Percentiles rank a stretch among this genome's conserved stretches.
Conservation (phyloP, 1,140 invertebrate species). For the Lucilia cuprina region DNA sequence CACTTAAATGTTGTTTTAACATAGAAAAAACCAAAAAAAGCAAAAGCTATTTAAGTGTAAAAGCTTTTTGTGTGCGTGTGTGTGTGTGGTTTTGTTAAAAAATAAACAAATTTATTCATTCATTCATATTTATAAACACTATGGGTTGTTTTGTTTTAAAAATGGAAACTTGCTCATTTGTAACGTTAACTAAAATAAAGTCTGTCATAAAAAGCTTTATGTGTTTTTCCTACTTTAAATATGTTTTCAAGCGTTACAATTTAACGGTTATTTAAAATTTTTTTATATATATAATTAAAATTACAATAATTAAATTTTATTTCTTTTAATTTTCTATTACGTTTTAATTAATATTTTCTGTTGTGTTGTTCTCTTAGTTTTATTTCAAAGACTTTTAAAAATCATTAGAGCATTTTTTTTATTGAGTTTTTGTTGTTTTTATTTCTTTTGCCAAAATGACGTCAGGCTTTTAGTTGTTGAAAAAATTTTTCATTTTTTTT, state of each 20-base stretch:
- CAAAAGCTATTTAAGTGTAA: too few species aligned
- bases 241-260: background rate
- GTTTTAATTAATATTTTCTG: background rate
- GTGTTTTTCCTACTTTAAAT: background rate
- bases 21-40: too few species aligned
- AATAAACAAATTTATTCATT: too few species aligned
- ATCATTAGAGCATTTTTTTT: background rate
- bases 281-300: background rate
- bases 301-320: background rate
- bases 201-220: too few species aligned
- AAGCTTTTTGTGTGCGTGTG: too few species aligned
- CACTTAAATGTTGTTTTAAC: too few species aligned
- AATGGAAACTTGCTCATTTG: too few species aligned
- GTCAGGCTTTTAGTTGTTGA: background rate
- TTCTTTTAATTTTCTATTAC: background rate
- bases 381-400: background rate
- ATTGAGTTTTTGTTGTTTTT: background rate
- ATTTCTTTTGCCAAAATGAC: background rate
- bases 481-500: background rate
- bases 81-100: too few species aligned
- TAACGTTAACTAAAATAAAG: too few species aligned
- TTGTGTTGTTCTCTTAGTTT: background rate
- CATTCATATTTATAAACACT: too few species aligned
- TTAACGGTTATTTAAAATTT: background rate
- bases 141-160: too few species aligned